Conservation (phyloP, 2,113 vertebrate genomes). For the Serilophus lunatus region DNA sequence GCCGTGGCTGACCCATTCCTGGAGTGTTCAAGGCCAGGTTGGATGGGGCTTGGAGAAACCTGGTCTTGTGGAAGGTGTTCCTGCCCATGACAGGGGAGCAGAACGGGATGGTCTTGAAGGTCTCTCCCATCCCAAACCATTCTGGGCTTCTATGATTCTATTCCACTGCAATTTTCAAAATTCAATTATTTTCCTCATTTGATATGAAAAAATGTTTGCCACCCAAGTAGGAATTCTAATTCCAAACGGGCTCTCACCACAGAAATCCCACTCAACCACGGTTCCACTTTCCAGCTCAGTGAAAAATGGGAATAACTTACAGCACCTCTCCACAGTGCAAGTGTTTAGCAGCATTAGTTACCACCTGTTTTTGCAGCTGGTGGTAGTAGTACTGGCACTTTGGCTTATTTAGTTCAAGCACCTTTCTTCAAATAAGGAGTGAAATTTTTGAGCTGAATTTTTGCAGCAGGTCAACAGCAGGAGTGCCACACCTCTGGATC, state of each 20-base stretch:
- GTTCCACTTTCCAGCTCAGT: background rate
- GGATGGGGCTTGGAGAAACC: background rate
- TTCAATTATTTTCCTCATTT: accelerated
- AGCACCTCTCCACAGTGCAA: background rate
- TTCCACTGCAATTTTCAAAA: background rate
- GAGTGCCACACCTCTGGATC: accelerated
- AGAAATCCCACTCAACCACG: accelerated
- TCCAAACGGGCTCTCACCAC: too few relatives aligned
- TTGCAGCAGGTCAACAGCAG: background rate
- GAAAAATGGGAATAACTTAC: background rate
- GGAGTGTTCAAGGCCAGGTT: background rate
- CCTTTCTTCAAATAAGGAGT: background rate
- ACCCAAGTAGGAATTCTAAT: background rate
- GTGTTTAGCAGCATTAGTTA: background rate
- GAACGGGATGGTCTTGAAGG: background rate
- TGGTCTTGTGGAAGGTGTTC: background rate
- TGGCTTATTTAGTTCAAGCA: background rate
- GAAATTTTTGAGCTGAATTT: background rate
- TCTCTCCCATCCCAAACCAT: background rate
- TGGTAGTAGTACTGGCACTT: background rate
- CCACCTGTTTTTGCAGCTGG: background rate
- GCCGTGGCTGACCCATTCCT: background rate
- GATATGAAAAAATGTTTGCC: background rate
- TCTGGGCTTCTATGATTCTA: background rate
- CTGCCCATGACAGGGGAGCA: background rate